Base-by-base conservation (phyloP, 2,797 vertebrate species). In the Halcyon badia region DNA sequence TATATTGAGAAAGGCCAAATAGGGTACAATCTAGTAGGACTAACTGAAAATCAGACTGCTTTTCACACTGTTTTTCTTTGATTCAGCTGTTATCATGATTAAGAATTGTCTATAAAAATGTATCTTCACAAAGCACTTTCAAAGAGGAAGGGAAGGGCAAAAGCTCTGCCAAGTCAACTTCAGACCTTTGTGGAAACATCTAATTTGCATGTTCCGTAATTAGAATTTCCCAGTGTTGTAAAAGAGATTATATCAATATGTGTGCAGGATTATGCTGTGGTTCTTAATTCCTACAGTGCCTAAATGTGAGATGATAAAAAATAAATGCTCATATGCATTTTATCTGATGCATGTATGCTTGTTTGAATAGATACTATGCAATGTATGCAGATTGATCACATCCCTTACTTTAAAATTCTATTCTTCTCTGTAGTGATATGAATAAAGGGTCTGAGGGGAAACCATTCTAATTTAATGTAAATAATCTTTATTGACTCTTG, bases 381-480 rank as follows among this genome's bases (percentile, higher is more conserved):
- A 37, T 52, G 3, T 52, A 48, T 49, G 3, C 49, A 16, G 64
- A 48, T 42, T 58, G 35, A 83, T 70, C 42, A 62, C 0, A 0
- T 62, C 24, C 39, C 81, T 57, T 90, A 4, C 30, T 42, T 58
- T 66, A 68, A 61, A 90, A 10, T 56, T 90, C 42, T 81, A 0
- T 58, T 71, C 14, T 42, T 0, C n/a, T 87, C 30, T 76, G 21
- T 8, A 80, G n/a, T 77, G 3, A 80, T 51, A 14, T 62, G 30
- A 80, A 58, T 82, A 14, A 70, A 56, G 4, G 1, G 19, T 73
- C 56, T 66, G 70, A 75, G 41, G 46, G 28, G 21, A 90, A 90
- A 61, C 13, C 8, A 54, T 70, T 86, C 30, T 10, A 83, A 10
- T 87, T 70, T 61, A 66, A 41, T 72, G 41, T 22, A 64, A 75